phyloP scores from a whole-genome alignment of 2,113 vertebrate species.

The Triplophysa tibetana region DNA sequence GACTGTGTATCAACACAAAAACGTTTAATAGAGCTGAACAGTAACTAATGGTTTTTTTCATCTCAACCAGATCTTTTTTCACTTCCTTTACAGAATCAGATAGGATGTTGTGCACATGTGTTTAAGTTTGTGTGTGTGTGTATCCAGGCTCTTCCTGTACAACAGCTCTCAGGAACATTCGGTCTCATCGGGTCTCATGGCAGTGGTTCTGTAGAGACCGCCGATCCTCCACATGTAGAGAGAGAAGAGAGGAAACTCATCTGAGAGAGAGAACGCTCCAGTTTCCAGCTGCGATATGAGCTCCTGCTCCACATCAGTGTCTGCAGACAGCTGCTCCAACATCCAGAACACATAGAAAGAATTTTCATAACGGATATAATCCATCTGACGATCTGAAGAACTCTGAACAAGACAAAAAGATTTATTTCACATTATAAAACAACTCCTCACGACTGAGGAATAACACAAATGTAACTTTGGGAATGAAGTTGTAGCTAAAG shows the following conservation, averaged over 20 bases:
- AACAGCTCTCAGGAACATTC: background rate
- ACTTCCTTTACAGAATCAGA: background rate
- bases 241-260: conserved; percentile 86
- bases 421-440: too few species aligned
- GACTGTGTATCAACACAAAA: background rate
- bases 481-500: too few species aligned
- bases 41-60: conserved; percentile 5
- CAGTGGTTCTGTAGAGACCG: conserved; percentile 69
- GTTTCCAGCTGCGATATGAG: conserved; percentile 76
- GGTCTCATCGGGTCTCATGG: conserved; percentile 23
- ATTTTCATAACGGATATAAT: conserved; percentile 84
- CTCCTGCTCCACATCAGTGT: conserved; percentile 48
- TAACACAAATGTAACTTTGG: too few species aligned
- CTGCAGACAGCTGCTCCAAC: conserved; percentile 81
- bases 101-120: background rate
- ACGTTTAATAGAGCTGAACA: conserved; percentile 3
- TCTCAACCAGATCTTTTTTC: background rate
- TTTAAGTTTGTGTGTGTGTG: background rate
- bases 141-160: background rate
- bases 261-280: conserved; percentile 74
- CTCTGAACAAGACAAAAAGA: conserved; percentile 36
- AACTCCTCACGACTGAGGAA: too few species aligned
- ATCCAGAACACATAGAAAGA: conserved; percentile 76
- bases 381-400: conserved; percentile 19
- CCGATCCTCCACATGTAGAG: conserved; percentile 83